Conservation (phyloP, 2,797 vertebrate genomes). For the Cossypha niveicapilla region DNA sequence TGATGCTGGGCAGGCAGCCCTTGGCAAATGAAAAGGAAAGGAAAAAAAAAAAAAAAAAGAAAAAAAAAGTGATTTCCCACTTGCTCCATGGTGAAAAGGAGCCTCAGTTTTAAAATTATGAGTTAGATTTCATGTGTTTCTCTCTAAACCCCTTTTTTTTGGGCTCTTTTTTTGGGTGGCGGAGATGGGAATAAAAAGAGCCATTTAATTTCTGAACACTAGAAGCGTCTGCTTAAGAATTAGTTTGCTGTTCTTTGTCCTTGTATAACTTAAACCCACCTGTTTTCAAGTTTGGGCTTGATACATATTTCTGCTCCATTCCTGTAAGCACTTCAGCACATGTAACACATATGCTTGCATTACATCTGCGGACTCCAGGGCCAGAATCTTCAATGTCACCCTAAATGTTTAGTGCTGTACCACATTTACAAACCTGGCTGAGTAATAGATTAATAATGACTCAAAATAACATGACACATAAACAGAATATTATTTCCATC, state of each 20-base stretch:
- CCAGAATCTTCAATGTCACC: constrained; percentile 6
- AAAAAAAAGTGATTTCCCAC: neutral
- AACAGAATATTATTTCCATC: neutral
- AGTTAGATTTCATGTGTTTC: neutral
- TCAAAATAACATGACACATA: constrained; percentile 1
- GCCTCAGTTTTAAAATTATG: neutral
- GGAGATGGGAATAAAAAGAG: neutral
- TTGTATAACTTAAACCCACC: constrained; percentile 61
- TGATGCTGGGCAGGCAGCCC: neutral
- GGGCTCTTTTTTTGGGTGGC: neutral
- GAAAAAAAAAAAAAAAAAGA: neutral
- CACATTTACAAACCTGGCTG: neutral
- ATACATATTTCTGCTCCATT: constrained; percentile 47
- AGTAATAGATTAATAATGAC: constrained; percentile 19
- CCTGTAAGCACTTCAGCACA: constrained; percentile 32
- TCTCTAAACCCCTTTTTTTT: neutral
- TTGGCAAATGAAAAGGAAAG: fast-evolving
- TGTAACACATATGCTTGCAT: constrained; percentile 29
- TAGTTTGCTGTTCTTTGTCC: constrained; percentile 26
- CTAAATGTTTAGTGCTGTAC: neutral
- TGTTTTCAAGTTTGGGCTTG: constrained; percentile 68
- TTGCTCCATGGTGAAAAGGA: neutral
- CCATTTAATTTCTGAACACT: neutral
- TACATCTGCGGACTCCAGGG: neutral
- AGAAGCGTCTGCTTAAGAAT: neutral